Conservation (phyloP, 1,140 invertebrate species). For the Magallana angulata region DNA sequence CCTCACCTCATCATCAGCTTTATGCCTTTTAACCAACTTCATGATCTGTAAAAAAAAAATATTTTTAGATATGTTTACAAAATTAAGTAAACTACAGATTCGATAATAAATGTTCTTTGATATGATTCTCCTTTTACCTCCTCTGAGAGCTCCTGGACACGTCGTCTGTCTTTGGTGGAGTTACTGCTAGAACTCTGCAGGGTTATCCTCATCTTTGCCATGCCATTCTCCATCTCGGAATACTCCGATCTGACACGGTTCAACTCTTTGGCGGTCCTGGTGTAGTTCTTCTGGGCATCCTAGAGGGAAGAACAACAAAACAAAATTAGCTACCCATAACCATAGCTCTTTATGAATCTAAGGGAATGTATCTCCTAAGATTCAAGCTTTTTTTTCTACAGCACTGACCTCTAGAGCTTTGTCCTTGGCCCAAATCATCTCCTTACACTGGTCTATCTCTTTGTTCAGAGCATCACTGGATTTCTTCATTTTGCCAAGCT, state of each 20-base stretch:
- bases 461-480: constrained; percentile 66
- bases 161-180: constrained; percentile 70
- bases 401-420: constrained; percentile 74
- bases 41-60: constrained; percentile 67
- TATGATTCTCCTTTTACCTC: constrained; percentile 62
- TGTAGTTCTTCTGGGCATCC: constrained; percentile 75
- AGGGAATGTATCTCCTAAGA: no score
- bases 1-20: constrained; percentile 74
- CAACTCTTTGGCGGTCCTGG: constrained; percentile 72
- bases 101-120: no score
- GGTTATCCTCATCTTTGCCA: constrained; percentile 69
- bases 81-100: no score
- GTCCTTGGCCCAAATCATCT: constrained; percentile 76
- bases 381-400: not conserved
- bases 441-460: constrained; percentile 72
- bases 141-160: constrained; percentile 72
- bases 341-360: no score
- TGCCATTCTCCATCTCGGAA: constrained; percentile 69
- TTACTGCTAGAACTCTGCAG: constrained; percentile 67
- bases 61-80: not conserved
- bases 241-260: constrained; percentile 70
- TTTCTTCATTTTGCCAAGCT: constrained; percentile 72
- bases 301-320: constrained; percentile 31
- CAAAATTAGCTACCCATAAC: no score
- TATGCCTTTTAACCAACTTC: constrained; percentile 74